Evolutionary conservation across 2,797 vertebrate species (phyloP).

Genomic region (Cetoscarus ocellatus): DNA sequence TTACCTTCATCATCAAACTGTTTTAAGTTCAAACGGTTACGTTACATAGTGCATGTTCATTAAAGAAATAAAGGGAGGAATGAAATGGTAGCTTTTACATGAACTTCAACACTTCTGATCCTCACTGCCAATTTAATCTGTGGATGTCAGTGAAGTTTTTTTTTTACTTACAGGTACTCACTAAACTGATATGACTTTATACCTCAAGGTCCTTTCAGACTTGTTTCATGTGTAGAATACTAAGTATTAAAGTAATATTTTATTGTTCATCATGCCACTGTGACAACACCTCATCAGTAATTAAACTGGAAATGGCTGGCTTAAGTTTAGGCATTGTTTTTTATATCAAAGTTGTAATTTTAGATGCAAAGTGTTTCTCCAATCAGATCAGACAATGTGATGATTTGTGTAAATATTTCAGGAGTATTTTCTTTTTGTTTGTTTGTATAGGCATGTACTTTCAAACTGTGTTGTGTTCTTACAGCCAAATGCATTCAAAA

Average conservation of each 20-base stretch:
- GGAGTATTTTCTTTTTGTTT: constrained; percentile 42
- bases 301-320: constrained; percentile 67
- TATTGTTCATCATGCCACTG: constrained; percentile 61
- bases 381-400: constrained; percentile 66
- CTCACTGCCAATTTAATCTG: constrained; percentile 31
- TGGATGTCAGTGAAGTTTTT: constrained; percentile 12
- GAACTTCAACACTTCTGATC: background rate
- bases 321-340: constrained; percentile 24
- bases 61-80: background rate
- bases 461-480: constrained; percentile 68
- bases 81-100: background rate
- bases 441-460: constrained; percentile 69
- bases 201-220: constrained; percentile 71
- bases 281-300: constrained; percentile 58
- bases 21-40: constrained; percentile 28
- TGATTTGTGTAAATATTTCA: constrained; percentile 77
- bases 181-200: constrained; percentile 66
- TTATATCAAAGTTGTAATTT: constrained; percentile 55
- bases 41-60: background rate
- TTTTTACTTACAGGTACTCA: constrained; percentile 48
- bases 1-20: constrained; percentile 43
- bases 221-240: constrained; percentile 58
- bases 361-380: constrained; percentile 63
- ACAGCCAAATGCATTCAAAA: constrained; percentile 76
- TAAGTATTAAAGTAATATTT: constrained; percentile 61